A percentile compares a stretch with the other conserved stretches of the same genome.
These are phyloP conservation scores for Melanaphis sacchari DNA, from an alignment of 1,140 invertebrate species.

Conservation along the genomic window DNA sequence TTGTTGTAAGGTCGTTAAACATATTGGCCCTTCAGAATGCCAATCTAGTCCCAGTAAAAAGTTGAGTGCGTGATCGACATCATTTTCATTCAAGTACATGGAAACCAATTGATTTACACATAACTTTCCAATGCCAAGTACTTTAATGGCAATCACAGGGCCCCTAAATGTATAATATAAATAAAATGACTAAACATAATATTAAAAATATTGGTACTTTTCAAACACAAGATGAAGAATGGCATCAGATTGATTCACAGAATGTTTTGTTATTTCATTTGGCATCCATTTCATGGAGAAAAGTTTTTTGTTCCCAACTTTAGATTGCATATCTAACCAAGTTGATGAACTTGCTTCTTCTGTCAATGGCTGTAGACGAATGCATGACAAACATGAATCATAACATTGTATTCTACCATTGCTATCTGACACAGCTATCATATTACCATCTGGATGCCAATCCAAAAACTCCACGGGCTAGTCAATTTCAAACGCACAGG, in stretches of 20 bases:
- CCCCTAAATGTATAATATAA: slow-evolving; percentile 45
- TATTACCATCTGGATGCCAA: slow-evolving; percentile 76
- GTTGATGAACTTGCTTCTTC: slow-evolving; percentile 69
- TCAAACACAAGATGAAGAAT: slow-evolving; percentile 70
- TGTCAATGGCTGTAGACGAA: slow-evolving; percentile 73
- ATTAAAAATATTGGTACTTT: slow-evolving; percentile 65
- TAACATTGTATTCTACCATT: slow-evolving; percentile 80
- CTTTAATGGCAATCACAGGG: slow-evolving; percentile 55
- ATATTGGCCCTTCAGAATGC: slow-evolving; percentile 74
- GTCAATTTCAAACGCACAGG: neutral
- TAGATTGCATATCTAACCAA: slow-evolving; percentile 22
- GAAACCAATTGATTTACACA: slow-evolving; percentile 70
- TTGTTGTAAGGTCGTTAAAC: slow-evolving; percentile 74
- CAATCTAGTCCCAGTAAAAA: slow-evolving; percentile 75
- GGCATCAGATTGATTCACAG: slow-evolving; percentile 62
- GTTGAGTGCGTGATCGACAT: slow-evolving; percentile 75
- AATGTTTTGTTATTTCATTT: slow-evolving; percentile 65
- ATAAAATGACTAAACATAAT: neutral
- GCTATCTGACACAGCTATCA: slow-evolving; percentile 75
- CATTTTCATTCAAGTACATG: slow-evolving; percentile 72
- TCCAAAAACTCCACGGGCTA: slow-evolving; percentile 65
- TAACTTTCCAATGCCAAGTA: slow-evolving; percentile 61
- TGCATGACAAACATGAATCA: slow-evolving; percentile 73
- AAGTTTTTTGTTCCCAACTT: slow-evolving; percentile 52
- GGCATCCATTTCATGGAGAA: slow-evolving; percentile 69